Conservation (phyloP, 2,113 vertebrate species). For the Semicossyphus pulcher region DNA sequence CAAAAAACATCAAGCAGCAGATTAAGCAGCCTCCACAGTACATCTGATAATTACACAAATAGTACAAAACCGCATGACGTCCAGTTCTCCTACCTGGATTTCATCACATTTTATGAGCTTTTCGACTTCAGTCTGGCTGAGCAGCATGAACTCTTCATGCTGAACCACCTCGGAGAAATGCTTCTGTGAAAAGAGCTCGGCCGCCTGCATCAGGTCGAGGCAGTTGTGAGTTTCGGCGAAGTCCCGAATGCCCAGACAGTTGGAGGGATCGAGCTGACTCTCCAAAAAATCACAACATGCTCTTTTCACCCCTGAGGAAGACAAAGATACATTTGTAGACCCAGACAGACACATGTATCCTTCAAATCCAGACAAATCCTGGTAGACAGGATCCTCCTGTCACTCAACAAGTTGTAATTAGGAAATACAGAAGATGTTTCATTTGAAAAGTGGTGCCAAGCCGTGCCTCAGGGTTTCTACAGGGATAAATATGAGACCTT, state of each 20-base stretch:
- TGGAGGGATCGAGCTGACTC: conserved; percentile 97
- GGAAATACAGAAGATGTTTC: not conserved
- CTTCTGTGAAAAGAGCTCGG: conserved; percentile 98
- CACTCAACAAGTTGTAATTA: not conserved
- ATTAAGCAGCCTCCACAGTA: not conserved
- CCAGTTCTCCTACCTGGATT: conserved; percentile 89
- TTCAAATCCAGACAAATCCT: not conserved
- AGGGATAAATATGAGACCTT: not conserved
- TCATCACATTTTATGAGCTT: conserved; percentile 99
- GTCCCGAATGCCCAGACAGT: conserved; percentile 98
- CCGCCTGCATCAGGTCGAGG: conserved; percentile 97
- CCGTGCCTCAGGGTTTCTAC: not conserved
- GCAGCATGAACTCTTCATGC: conserved; percentile 98
- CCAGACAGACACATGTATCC: not conserved
- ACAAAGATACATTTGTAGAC: conserved; percentile 14
- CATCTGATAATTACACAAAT: not conserved
- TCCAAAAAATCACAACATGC: conserved; percentile 99
- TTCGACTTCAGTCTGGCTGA: conserved; percentile 95
- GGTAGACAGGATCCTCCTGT: not conserved
- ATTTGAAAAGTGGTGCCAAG: not conserved
- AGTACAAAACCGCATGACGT: not conserved
- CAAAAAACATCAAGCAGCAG: not conserved
- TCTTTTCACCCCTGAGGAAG: conserved; percentile 92
- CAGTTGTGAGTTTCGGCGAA: conserved; percentile 99
- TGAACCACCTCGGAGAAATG: conserved; percentile 99